phyloP scores from a whole-genome alignment of 2,113 vertebrate species.

The Platysternon megacephalum region DNA sequence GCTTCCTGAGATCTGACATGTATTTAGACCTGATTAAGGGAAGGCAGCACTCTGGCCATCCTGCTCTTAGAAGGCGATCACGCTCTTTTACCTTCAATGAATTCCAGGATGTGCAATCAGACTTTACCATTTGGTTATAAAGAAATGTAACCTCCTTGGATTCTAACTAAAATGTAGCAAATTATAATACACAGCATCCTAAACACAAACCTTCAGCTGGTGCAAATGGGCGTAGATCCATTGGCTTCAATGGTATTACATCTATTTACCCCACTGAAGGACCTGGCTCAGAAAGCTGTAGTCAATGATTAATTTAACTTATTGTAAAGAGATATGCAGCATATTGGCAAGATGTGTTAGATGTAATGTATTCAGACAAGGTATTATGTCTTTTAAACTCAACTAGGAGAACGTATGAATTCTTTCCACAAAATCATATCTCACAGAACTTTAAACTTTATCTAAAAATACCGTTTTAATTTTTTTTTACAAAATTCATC shows the following conservation, averaged over 20 bases:
- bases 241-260: background rate
- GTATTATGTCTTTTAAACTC: background rate
- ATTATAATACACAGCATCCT: background rate
- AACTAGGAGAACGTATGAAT: background rate
- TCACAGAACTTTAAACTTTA: background rate
- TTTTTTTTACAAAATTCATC: background rate
- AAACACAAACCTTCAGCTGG: background rate
- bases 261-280: background rate
- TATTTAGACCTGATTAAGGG: conserved; percentile 82
- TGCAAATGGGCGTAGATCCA: background rate
- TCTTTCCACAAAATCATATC: background rate
- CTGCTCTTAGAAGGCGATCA: conserved; percentile 86
- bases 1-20: conserved; percentile 87
- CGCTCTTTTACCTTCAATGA: conserved; percentile 89
- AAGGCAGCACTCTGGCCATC: conserved; percentile 69
- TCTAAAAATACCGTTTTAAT: background rate
- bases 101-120: conserved; percentile 77
- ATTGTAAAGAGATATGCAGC: background rate
- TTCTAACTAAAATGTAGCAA: background rate
- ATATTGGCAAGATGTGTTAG: background rate
- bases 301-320: background rate
- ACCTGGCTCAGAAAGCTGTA: background rate
- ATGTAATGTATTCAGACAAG: background rate
- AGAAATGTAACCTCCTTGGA: background rate
- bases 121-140: conserved; percentile 81